A percentile compares a stretch with the other conserved stretches of the same genome.
phyloP scores from a whole-genome alignment of 2,888 invertebrate genomes.

The Dexiosoma caninum region DNA sequence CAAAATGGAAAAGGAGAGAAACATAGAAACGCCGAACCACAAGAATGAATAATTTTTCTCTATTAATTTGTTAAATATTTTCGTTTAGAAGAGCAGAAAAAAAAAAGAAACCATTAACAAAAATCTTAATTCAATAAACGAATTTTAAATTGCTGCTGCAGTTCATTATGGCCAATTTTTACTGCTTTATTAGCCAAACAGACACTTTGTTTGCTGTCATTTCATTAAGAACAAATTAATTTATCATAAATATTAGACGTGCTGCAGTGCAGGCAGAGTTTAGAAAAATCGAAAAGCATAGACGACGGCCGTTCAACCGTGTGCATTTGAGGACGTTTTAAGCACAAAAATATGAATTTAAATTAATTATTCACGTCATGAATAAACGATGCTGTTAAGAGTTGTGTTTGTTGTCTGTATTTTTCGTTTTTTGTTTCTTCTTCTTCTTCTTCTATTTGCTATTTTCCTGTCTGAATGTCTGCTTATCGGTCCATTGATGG shows the following conservation, averaged over 20 bases:
- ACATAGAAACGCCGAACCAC: background rate
- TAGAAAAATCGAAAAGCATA: background rate
- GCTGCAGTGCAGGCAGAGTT: background rate
- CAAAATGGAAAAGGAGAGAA: background rate
- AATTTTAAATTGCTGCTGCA: slow-evolving; percentile 35
- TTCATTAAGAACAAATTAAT: slow-evolving; percentile 64
- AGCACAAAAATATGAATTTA: slow-evolving; percentile 39
- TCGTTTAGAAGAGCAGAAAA: slow-evolving; percentile 26
- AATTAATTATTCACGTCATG: slow-evolving; percentile 61
- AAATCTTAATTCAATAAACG: slow-evolving; percentile 52
- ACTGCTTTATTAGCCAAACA: slow-evolving; percentile 59
- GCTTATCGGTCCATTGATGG: background rate
- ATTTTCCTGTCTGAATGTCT: background rate
- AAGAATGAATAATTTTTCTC: background rate
- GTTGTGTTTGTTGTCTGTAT: slow-evolving; percentile 24
- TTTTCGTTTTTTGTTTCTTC: background rate
- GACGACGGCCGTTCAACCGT: background rate
- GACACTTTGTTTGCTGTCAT: slow-evolving; percentile 63
- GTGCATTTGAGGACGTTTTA: slow-evolving; percentile 44
- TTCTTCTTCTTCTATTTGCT: background rate
- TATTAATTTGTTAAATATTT: slow-evolving; percentile 41
- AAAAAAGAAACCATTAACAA: background rate
- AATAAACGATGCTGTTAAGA: slow-evolving; percentile 57
- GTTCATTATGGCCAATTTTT: slow-evolving; percentile 39
- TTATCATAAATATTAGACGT: slow-evolving; percentile 59